These are phyloP conservation scores for Sorex araneus DNA, from an alignment of 2,113 vertebrate genomes.

Conservation along the genomic window DNA sequence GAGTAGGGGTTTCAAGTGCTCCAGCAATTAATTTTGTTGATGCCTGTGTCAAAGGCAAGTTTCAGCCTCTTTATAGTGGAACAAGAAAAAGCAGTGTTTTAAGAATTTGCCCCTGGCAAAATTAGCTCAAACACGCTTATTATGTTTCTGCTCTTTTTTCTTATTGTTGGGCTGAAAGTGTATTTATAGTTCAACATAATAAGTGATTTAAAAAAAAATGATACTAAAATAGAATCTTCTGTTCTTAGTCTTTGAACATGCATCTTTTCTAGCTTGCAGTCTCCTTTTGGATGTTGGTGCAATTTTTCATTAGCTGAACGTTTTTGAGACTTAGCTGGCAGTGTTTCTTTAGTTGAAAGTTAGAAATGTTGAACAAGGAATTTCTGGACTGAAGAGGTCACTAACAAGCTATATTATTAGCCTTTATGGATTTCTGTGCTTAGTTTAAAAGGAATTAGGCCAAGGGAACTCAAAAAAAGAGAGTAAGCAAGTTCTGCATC, in stretches of 20 bases:
- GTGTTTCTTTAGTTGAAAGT: constrained; percentile 9
- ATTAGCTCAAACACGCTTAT: neutral
- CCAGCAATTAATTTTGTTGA: constrained; percentile 34
- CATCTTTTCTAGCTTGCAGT: constrained; percentile 13
- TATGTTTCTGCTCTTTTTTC: constrained; percentile 50
- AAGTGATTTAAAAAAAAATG: constrained; percentile 37
- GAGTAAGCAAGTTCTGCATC: neutral
- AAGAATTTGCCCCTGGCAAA: constrained; percentile 5
- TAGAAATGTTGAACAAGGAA: constrained; percentile 33
- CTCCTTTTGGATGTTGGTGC: neutral
- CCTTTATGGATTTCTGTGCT: neutral
- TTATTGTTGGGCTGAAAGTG: constrained; percentile 43
- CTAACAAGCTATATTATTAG: neutral
- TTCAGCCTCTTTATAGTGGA: neutral
- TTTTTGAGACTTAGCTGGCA: neutral
- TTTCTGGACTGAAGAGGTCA: neutral
- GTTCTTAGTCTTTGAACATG: neutral
- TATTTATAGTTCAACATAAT: constrained; percentile 2
- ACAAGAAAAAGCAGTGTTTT: neutral
- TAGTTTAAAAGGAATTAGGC: constrained; percentile 21
- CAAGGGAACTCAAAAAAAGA: neutral
- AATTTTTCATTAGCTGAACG: constrained; percentile 60
- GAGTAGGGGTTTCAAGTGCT: constrained; percentile 39
- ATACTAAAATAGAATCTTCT: neutral
- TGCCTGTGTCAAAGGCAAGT: constrained; percentile 41